Base-by-base conservation (phyloP, 1,140 invertebrate species). In the Drosophila tristis region DNA sequence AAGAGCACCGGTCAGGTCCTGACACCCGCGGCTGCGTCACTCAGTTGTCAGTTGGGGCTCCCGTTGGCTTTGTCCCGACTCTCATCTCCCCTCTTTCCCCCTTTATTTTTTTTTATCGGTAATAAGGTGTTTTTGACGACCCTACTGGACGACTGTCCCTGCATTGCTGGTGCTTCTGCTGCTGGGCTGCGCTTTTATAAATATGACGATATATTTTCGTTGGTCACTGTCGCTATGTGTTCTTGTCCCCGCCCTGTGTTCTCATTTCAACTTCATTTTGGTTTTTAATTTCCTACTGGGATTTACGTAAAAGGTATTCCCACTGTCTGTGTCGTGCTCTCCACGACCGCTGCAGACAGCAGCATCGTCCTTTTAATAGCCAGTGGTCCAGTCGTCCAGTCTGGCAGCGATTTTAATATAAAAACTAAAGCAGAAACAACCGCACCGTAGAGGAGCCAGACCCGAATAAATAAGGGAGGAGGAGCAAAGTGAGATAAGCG, bases 211-310 rank as follows among this genome's bases (percentile, higher is more conserved):
- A 78, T 65, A 68, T 78, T 86, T 48, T 68, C 49, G 56, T 57
- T 84, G 42, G 74, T 51, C 51, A 86, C 50, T 54, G 74, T 67
- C 39, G 62, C 55, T 51, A 57, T 26, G 16, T 25, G 44, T 39
- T 13, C 26, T 53, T 39, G 6, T 2, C 35, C 57, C 26, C 23
- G 43, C 15, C 23, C 26, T 26, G n/a, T 48, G 11, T 65, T 62
- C 49, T 73, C 74, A 65, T 61, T 87, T 77, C 62, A 66, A 84
- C 72, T 87, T 89, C 84, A 89, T 89, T 89, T 89, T 84, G 84
- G 84, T 67, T 89, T 89, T 89, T 89, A 89, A 89, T 89, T 89
- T 89, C 84, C 84, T 89, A 74, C 79, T 78, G 84, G 79, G 84
- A 89, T 89, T 89, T 84, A 68, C 78, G 71, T 63, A 82, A 89